Percentiles rank a stretch among this genome's conserved stretches.
These are phyloP conservation scores for Neopelma chrysocephalum DNA, from an alignment of 2,797 vertebrate genomes.

Conservation along the genomic window DNA sequence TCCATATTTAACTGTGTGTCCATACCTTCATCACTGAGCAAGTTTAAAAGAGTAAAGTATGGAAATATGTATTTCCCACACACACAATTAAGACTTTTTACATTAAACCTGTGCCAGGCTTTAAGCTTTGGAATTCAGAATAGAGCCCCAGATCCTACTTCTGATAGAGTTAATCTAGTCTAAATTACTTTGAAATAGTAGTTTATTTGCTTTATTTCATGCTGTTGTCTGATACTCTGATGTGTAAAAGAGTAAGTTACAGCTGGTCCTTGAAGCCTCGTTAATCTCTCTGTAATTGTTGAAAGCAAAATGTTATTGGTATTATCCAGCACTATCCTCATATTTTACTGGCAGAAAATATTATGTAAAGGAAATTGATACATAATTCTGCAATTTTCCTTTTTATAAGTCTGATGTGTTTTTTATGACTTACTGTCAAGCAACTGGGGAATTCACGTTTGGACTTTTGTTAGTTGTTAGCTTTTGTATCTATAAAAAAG, in stretches of 20 bases:
- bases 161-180: background rate
- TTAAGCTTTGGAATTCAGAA: background rate
- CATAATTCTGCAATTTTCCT: background rate
- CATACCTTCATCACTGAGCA: too few relatives aligned
- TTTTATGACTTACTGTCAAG: background rate
- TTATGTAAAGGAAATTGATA: background rate
- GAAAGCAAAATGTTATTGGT: background rate
- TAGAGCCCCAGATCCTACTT: background rate
- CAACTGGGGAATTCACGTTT: background rate
- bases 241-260: background rate
- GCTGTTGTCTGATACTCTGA: background rate
- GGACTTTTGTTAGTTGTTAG: background rate
- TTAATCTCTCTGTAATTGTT: background rate
- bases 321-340: rapidly evolving
- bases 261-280: background rate
- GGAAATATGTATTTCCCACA: background rate
- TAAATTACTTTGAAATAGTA: background rate
- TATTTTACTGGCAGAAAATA: background rate
- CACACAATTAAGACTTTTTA: background rate
- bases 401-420: background rate
- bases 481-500: background rate
- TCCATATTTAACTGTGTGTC: background rate
- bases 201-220: background rate
- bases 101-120: background rate
- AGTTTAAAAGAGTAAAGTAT: background rate